Evolutionary conservation across 2,888 invertebrate genomes (phyloP).

Genomic region (Brachyptera putata): DNA sequence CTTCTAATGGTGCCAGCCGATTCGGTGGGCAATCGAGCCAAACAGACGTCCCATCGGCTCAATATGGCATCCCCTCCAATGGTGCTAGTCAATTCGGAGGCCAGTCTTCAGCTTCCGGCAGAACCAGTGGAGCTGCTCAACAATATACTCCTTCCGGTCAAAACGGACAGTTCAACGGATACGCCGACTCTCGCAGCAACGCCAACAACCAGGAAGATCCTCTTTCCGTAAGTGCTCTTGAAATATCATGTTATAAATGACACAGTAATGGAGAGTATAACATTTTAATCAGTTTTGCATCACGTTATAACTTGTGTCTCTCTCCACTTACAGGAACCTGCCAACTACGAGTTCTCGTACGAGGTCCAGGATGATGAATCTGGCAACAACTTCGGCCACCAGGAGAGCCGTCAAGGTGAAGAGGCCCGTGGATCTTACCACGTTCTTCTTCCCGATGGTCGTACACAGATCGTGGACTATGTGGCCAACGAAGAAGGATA

Average conservation of each 20-base stretch:
- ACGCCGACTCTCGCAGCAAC: too few species aligned
- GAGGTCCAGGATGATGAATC: constrained; percentile 76
- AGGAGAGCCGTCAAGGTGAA: constrained; percentile 78
- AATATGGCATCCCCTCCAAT: constrained; percentile 38
- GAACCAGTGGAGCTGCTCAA: too few species aligned
- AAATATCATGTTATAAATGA: too few species aligned
- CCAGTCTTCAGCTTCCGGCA: too few species aligned
- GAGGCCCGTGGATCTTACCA: constrained; percentile 79
- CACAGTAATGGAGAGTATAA: too few species aligned
- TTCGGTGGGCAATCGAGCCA: too few species aligned
- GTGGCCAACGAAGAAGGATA: constrained; percentile 78
- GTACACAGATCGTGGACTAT: constrained; percentile 81
- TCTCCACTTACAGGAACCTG: constrained; percentile 79
- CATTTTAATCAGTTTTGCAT: too few species aligned
- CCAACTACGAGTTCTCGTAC: constrained; percentile 82
- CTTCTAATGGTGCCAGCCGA: constrained; percentile 27
- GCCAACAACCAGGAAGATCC: too few species aligned
- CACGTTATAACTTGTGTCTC: too few species aligned
- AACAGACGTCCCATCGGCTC: constrained; percentile 37
- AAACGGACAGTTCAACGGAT: too few species aligned
- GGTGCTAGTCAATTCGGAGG: constrained; percentile 12
- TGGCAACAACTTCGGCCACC: constrained; percentile 78
- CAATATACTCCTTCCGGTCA: too few species aligned
- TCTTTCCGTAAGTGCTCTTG: too few species aligned
- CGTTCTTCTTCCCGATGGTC: constrained; percentile 80